Conservation (phyloP, 2,797 vertebrate genomes). For the Parauchenoglanis ngamensis region DNA sequence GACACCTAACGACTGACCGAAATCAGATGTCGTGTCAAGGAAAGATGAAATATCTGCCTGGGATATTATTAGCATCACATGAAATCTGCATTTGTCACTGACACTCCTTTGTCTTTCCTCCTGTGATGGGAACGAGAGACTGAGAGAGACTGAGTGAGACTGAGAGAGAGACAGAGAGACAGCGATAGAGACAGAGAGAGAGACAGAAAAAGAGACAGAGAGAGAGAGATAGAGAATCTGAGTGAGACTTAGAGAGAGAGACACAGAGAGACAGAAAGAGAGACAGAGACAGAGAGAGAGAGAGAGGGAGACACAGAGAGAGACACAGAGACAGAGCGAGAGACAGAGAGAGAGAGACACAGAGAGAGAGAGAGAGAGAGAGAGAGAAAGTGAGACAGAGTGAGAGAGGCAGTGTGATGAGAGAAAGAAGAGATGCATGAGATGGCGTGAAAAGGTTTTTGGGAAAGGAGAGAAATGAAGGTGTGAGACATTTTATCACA, state of each 20-base stretch:
- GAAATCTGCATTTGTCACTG: constrained; percentile 55
- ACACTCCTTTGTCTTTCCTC: constrained; percentile 28
- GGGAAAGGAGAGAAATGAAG: constrained; percentile 13
- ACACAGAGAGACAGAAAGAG: too few relatives aligned
- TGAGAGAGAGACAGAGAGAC: too few relatives aligned
- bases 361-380: not conserved
- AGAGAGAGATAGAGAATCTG: too few relatives aligned
- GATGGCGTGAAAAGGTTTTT: not conserved
- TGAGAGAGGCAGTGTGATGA: not conserved
- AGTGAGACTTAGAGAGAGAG: too few relatives aligned
- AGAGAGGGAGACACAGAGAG: too few relatives aligned
- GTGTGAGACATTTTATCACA: not conserved
- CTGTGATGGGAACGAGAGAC: constrained; percentile 23
- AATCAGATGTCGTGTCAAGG: constrained; percentile 37
- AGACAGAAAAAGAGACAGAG: too few relatives aligned
- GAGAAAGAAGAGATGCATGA: constrained; percentile 11
- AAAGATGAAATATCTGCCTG: constrained; percentile 35
- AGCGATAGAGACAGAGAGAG: too few relatives aligned
- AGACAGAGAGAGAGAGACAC: not conserved
- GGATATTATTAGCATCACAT: constrained; percentile 47
- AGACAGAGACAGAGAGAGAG: too few relatives aligned
- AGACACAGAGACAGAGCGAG: too few relatives aligned
- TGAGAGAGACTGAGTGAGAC: too few relatives aligned
- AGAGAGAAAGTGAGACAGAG: not conserved
- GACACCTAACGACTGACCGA: constrained; percentile 55